These are phyloP conservation scores for Coregonus clupeaformis DNA, from an alignment of 2,113 vertebrate species.

Conservation along the genomic window DNA sequence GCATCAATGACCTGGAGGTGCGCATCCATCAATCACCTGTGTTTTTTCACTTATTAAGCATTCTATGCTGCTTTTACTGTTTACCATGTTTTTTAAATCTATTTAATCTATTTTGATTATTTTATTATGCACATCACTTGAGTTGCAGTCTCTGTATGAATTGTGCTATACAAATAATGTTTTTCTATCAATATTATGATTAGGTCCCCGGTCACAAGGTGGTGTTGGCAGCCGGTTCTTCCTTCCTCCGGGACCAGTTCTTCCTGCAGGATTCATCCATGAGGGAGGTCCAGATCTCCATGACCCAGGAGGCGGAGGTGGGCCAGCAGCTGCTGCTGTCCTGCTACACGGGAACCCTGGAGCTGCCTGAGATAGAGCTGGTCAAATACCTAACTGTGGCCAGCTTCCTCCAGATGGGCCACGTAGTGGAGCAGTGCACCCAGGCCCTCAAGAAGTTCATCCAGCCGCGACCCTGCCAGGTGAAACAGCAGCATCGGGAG, in stretches of 20 bases:
- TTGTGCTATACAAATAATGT: too few relatives aligned
- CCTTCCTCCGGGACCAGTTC: conserved; percentile 96
- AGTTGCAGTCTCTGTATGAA: too few relatives aligned
- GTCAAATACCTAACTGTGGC: conserved; percentile 97
- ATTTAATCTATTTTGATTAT: too few relatives aligned
- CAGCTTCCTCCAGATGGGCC: conserved; percentile 98
- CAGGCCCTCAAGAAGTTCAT: conserved; percentile 97
- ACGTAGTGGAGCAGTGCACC: conserved; percentile 95
- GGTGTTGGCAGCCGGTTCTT: conserved; percentile 95
- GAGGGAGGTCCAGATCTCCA: conserved; percentile 91
- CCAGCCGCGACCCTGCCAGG: conserved; percentile 72
- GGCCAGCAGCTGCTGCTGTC: conserved; percentile 91
- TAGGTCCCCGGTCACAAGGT: conserved; percentile 87
- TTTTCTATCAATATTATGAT: too few relatives aligned
- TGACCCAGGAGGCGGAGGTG: conserved; percentile 91
- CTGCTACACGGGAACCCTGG: conserved; percentile 93
- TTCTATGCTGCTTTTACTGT: too few relatives aligned
- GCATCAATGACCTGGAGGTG: conserved; percentile 91
- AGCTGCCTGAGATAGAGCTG: conserved; percentile 96
- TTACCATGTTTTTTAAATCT: too few relatives aligned
- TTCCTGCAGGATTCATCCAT: conserved; percentile 85
- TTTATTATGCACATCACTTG: too few relatives aligned
- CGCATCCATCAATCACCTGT: too few relatives aligned
- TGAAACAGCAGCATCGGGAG: conserved; percentile 66
- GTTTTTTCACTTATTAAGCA: too few relatives aligned